Percentiles rank a stretch among this genome's conserved stretches.
These are phyloP conservation scores for Acronicta psi DNA, from an alignment of 2,888 invertebrate species.

Conservation along the genomic window DNA sequence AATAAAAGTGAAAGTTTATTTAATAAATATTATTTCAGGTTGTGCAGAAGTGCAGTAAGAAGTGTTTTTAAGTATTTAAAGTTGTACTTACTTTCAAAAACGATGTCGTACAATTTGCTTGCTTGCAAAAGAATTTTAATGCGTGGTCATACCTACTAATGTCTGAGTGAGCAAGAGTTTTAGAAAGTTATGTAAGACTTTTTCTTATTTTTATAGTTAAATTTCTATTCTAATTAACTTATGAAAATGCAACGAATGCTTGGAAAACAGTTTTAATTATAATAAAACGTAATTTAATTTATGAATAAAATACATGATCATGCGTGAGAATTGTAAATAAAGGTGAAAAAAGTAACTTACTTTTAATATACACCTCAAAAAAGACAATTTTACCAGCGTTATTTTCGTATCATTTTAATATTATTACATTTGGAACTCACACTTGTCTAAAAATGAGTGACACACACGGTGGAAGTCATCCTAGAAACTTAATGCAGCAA, in stretches of 20 bases:
- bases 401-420: too few species aligned
- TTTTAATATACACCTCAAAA: too few species aligned
- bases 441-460: too few species aligned
- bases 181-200: constrained; percentile 60
- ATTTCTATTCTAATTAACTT: constrained; percentile 54
- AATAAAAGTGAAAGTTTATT: constrained; percentile 61
- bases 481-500: too few species aligned
- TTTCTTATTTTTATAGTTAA: constrained; percentile 49
- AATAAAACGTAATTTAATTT: neutral
- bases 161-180: constrained; percentile 50
- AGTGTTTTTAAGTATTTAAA: constrained; percentile 24
- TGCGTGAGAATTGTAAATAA: neutral
- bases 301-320: neutral
- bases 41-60: constrained; percentile 20
- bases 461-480: too few species aligned
- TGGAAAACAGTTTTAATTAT: constrained; percentile 26
- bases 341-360: neutral
- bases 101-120: constrained; percentile 33
- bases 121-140: constrained; percentile 51
- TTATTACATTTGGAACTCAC: too few species aligned
- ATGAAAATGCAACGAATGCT: constrained; percentile 39
- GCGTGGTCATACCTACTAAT: constrained; percentile 55
- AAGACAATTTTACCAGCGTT: neutral
- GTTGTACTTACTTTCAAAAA: constrained; percentile 31
- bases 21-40: constrained; percentile 51